phyloP scores from a whole-genome alignment of 1,140 invertebrate genomes.

The Choristoneura fumiferana region DNA sequence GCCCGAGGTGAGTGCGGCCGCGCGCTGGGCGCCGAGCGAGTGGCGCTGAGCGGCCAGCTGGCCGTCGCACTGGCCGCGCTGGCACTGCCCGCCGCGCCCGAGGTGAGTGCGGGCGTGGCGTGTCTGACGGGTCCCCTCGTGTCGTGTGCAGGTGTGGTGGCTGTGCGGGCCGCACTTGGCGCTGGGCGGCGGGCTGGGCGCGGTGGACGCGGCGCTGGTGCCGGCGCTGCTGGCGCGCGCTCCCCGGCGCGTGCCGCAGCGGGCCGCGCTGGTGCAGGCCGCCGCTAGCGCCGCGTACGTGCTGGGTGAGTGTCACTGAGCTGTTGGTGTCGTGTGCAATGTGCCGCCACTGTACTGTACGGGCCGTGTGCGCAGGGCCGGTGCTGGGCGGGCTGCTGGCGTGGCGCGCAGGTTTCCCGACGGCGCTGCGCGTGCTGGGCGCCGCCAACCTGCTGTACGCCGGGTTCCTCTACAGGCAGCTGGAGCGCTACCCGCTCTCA shows the following conservation, averaged over 20 bases:
- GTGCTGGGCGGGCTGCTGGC: slow-evolving; percentile 48
- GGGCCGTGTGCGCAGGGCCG: slow-evolving; percentile 45
- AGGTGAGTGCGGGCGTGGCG: slow-evolving; percentile 45
- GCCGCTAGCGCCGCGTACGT: slow-evolving; percentile 55
- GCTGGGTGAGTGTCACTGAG: slow-evolving; percentile 42
- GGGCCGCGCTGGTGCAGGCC: slow-evolving; percentile 58
- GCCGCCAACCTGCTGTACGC: slow-evolving; percentile 58
- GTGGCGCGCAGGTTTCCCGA: slow-evolving; percentile 48
- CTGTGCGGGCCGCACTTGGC: neutral
- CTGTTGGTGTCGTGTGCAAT: neutral
- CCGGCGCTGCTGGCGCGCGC: slow-evolving; percentile 43
- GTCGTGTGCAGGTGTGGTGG: neutral
- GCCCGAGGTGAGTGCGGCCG: too few species aligned
- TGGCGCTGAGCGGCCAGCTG: too few species aligned
- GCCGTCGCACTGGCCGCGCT: too few species aligned
- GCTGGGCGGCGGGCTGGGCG: slow-evolving; percentile 54
- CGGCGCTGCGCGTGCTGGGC: slow-evolving; percentile 47
- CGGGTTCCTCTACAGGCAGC: slow-evolving; percentile 42
- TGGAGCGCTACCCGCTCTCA: slow-evolving; percentile 39
- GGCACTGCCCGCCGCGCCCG: slow-evolving; percentile 48
- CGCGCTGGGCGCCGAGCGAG: too few species aligned
- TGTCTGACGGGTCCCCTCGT: too few species aligned
- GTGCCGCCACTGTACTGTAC: too few species aligned
- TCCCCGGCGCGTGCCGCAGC: slow-evolving; percentile 31
- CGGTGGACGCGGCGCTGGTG: slow-evolving; percentile 55